Conservation (phyloP, 1,140 invertebrate species). For the Trichonephila clavata region DNA sequence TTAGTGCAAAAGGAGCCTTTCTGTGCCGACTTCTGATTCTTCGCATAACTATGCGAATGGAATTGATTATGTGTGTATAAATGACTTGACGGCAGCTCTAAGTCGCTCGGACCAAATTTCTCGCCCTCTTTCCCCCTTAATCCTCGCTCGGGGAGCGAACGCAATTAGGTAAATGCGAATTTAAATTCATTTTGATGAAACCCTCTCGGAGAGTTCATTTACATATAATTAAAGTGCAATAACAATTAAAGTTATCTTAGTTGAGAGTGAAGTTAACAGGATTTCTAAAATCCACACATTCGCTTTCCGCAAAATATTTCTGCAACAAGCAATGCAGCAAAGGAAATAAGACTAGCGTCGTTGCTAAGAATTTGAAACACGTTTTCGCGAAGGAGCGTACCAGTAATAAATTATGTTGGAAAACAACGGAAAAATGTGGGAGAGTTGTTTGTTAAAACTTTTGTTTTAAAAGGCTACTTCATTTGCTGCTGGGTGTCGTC, state of each 20-base stretch:
- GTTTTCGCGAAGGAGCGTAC: neutral
- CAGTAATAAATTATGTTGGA: slow-evolving; percentile 30
- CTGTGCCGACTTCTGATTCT: slow-evolving; percentile 36
- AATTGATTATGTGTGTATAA: slow-evolving; percentile 65
- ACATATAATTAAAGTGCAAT: slow-evolving; percentile 68
- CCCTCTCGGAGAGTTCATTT: slow-evolving; percentile 54
- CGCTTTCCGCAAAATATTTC: neutral
- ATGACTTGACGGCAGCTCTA: slow-evolving; percentile 19
- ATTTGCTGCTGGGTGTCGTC: neutral
- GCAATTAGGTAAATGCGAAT: slow-evolving; percentile 72
- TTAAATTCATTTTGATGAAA: slow-evolving; percentile 69
- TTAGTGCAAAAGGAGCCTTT: neutral
- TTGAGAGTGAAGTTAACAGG: slow-evolving; percentile 12
- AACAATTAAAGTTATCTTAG: slow-evolving; percentile 70
- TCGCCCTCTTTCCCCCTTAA: slow-evolving; percentile 22
- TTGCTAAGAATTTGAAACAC: slow-evolving; percentile 50
- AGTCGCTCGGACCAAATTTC: slow-evolving; percentile 16
- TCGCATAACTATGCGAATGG: slow-evolving; percentile 31
- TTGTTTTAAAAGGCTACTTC: neutral
- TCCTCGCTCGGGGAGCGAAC: slow-evolving; percentile 53
- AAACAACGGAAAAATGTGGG: neutral
- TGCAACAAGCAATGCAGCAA: neutral
- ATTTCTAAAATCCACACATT: slow-evolving; percentile 24
- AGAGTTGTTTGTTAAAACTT: neutral
- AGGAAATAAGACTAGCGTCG: neutral